A percentile compares a stretch with the other conserved stretches of the same genome.
Evolutionary conservation across 2,113 vertebrate species (phyloP).

Genomic region (Myotis yumanensis): DNA sequence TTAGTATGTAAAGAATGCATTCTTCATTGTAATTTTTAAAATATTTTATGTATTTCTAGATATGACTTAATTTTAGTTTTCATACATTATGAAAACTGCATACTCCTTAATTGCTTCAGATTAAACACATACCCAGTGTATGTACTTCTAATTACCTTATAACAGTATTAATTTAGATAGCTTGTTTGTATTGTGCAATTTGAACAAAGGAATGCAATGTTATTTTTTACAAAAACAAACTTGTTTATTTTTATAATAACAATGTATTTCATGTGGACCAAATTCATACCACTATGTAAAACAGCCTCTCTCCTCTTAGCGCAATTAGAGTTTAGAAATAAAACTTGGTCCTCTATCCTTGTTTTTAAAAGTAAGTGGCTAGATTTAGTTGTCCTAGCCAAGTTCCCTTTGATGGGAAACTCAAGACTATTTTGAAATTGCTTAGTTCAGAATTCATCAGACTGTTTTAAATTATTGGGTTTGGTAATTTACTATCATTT

Average conservation of each 20-base stretch:
- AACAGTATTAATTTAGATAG: constrained; percentile 90
- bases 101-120: constrained; percentile 81
- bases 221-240: constrained; percentile 87
- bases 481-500: constrained; percentile 78
- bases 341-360: constrained; percentile 51
- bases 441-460: constrained; percentile 62
- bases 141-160: constrained; percentile 84
- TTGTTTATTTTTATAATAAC: constrained; percentile 90
- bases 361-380: constrained; percentile 65
- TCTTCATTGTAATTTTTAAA: constrained; percentile 83
- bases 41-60: constrained; percentile 83
- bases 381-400: constrained; percentile 63
- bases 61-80: constrained; percentile 82
- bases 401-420: constrained; percentile 76
- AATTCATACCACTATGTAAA: constrained; percentile 78
- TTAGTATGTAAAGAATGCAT: constrained; percentile 82
- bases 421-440: constrained; percentile 78
- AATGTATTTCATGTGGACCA: constrained; percentile 86
- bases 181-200: constrained; percentile 88
- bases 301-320: constrained; percentile 69
- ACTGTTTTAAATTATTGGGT: constrained; percentile 76
- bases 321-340: constrained; percentile 68
- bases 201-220: constrained; percentile 86
- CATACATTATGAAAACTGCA: constrained; percentile 83
- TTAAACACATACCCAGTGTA: constrained; percentile 79